Base-by-base conservation (phyloP, 1,140 invertebrate species). In the Marisa cornuarietis region DNA sequence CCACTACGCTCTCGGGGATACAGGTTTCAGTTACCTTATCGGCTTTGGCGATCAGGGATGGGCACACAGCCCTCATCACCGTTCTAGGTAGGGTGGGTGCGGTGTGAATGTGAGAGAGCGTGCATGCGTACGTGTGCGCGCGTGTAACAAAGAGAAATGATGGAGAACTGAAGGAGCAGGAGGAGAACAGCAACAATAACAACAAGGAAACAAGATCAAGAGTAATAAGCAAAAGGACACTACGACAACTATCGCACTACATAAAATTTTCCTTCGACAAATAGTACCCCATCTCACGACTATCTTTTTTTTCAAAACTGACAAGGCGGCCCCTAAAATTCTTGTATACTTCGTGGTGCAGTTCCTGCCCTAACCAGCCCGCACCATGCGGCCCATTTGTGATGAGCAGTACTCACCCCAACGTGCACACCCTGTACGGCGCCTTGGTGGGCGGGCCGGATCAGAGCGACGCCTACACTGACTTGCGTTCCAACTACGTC, bases 1-100 rank as follows among this genome's bases (percentile, higher is more conserved):
- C 63, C 86, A 93, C 82, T 94, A 94, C 85, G 93, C 93, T 79
- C 88, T 95, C 1, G 94, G 94, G 5, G 91, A 92, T 77, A 88
- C 88, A 80, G 94, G 94, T 6, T 90, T 92, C 69, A 94, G 94
- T 84, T 95, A 91, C 84, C 93, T 95, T 0, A 92, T 94, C 31
- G 94, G 94, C 13, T 94, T 92, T 85, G 94, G 94, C 4, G 85
- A 90, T 66, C 93, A 94, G 86, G 92, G 92, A 87, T 92, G 92
- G 71, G 93, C 94, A 0, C 87, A 87, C 89, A 20, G 91, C 24
- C 88, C 88, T 52, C 88, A 89, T 76, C 88, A 90, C 77, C 79
- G 85, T 68, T 80, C 83, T 63, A 82, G 81, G 88, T 89, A 82
- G 61, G 54, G 11, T 58, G 54, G 1, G 80, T 62, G 49, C 20